Conservation (phyloP, 1,140 invertebrate species). For the Pseudomyrmex dendroicus region DNA sequence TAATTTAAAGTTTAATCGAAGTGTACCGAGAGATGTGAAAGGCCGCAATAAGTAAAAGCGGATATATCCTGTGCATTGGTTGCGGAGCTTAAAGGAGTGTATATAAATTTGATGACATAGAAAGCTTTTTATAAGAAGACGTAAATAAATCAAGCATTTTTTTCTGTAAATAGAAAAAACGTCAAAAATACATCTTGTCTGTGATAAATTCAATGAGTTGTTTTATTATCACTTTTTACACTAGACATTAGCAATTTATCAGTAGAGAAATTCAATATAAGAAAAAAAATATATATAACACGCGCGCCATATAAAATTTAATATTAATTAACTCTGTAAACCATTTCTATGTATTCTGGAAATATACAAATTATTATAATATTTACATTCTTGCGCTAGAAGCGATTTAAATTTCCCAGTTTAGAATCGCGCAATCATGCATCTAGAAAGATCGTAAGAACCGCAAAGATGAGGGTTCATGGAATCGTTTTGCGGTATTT, state of each 20-base stretch:
- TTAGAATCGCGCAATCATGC: slow-evolving; percentile 30
- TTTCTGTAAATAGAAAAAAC: background rate
- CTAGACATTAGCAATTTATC: too few relatives aligned
- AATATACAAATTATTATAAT: too few relatives aligned
- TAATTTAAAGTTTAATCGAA: slow-evolving; percentile 32
- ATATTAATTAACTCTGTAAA: too few relatives aligned
- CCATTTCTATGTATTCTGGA: too few relatives aligned
- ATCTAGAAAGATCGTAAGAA: slow-evolving; percentile 32
- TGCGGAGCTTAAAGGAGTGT: background rate
- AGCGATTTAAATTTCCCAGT: slow-evolving; percentile 23
- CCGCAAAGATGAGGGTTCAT: background rate
- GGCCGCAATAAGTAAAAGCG: slow-evolving; percentile 5
- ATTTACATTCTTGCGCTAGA: background rate
- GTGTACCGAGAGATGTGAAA: slow-evolving; percentile 5
- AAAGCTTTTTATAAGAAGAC: background rate
- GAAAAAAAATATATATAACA: too few relatives aligned
- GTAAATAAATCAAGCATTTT: background rate
- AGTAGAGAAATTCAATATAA: too few relatives aligned
- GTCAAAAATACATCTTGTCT: background rate
- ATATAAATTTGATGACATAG: slow-evolving; percentile 5
- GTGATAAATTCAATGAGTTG: background rate
- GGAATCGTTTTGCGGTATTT: slow-evolving; percentile 35
- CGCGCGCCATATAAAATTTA: too few relatives aligned
- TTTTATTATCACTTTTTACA: background rate
- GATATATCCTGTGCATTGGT: background rate